A percentile compares a stretch with the other conserved stretches of the same genome.
phyloP scores from a whole-genome alignment of 2,113 vertebrate species.

The Empidonax alnorum region DNA sequence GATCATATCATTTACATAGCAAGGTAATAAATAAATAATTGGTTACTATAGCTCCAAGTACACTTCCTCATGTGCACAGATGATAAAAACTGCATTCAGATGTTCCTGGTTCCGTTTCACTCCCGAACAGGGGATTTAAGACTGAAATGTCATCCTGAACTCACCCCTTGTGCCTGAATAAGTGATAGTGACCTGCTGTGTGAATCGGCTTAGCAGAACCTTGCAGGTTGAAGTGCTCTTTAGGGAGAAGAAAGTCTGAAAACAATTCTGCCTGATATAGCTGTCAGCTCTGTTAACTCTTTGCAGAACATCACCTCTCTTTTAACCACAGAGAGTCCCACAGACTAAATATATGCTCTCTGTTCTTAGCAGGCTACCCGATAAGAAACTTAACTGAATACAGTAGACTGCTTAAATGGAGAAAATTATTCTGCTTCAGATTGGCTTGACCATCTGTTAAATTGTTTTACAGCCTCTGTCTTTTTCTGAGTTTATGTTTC shows the following conservation, averaged over 20 bases:
- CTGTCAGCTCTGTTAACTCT: conserved; percentile 55
- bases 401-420: neutral
- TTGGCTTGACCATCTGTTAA: neutral
- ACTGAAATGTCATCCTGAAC: conserved; percentile 50
- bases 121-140: conserved; percentile 28
- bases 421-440: neutral
- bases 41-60: conserved; percentile 46
- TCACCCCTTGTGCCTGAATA: conserved; percentile 26
- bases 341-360: neutral
- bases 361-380: neutral
- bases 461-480: neutral
- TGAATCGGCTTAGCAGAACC: conserved; percentile 46
- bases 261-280: conserved; percentile 50
- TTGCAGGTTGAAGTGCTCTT: conserved; percentile 55
- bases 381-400: neutral
- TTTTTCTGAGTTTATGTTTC: neutral
- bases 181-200: conserved; percentile 52
- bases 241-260: conserved; percentile 39
- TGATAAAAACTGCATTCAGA: conserved; percentile 60
- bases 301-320: neutral
- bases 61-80: conserved; percentile 46
- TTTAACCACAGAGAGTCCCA: neutral
- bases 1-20: conserved; percentile 65
- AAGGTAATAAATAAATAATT: conserved; percentile 73
- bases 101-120: conserved; percentile 30